These are phyloP conservation scores for Metaphire vulgaris DNA, from an alignment of 1,140 invertebrate genomes.

Conservation along the genomic window DNA sequence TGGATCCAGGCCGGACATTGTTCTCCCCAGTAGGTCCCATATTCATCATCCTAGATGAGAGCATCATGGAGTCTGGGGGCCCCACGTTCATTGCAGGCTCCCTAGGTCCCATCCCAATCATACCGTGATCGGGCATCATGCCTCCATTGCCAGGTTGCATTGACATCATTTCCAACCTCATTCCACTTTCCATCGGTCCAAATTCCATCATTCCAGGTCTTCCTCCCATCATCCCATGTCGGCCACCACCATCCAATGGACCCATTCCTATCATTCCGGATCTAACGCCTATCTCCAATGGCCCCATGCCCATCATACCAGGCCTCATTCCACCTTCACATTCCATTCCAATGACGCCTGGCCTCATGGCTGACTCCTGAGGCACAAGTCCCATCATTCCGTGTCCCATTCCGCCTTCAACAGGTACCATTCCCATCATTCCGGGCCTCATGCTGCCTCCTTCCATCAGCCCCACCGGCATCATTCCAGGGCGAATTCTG, in stretches of 20 bases:
- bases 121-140: neutral
- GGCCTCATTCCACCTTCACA: conserved; percentile 15
- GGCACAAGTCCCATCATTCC: conserved; percentile 28
- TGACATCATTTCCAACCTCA: neutral
- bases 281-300: conserved; percentile 31
- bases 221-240: conserved; percentile 27
- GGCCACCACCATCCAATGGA: conserved; percentile 42
- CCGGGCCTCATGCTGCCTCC: conserved; percentile 21
- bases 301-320: conserved; percentile 13
- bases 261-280: conserved; percentile 38
- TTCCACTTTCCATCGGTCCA: neutral
- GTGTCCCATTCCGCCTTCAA: conserved; percentile 23
- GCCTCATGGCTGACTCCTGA: conserved; percentile 26
- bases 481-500: conserved; percentile 34
- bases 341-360: conserved; percentile 28
- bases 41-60: neutral
- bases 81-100: neutral
- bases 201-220: conserved; percentile 27
- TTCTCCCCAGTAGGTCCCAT: neutral
- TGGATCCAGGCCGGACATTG: neutral
- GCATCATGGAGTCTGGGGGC: neutral
- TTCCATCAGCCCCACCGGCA: conserved; percentile 41
- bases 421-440: conserved; percentile 31
- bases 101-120: neutral
- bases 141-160: neutral